Base-by-base conservation (phyloP, 2,113 vertebrate genomes). In the Mormyrus iriodes region DNA sequence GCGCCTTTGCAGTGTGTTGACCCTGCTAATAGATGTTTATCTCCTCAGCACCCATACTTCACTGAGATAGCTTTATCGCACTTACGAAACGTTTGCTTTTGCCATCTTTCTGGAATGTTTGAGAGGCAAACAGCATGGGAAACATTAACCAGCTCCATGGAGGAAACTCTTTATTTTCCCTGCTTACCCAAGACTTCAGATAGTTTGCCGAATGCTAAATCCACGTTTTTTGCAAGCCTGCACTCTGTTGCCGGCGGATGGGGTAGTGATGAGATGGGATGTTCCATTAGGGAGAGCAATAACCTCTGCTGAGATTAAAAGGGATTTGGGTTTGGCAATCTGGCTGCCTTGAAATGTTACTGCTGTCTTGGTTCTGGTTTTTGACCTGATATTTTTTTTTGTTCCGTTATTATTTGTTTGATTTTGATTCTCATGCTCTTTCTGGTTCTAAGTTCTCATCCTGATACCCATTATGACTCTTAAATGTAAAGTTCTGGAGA, bases 101-200 rank as follows among this genome's bases (percentile, higher is more conserved):
- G 39, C 48, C 48, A 10, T 53, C 85, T 86, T 86, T 35, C 51
- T 86, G 85, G 51, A 86, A 86, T 86, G 85, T 86, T 86, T 86
- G 85, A 86, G 17, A 53, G 49, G n/a, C 13, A 86, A 86, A 86
- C 85, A 42, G 24, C 27, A 13, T 21, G 51, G 85, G 51, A 53
- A 86, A 86, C 48, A 52, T 53, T 86, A 35, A 86, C 48, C 51
- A n/a, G n/a, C n/a, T 4, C 44, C 13, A 5, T 21, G 85, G 6
- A 86, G 48, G 85, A 53, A 31, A 35, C 48, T 19, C 51, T 86
- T 86, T 53, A 51, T 51, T 53, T 55, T 55, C 51, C 8, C 51
- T 39, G 49, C 85, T 86, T 86, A 55, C 49, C 51, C 35, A 52
- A 86, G 85, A 48, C 7, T 9, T 86, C 17, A 35, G 51, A 86